Base-by-base conservation (phyloP, 2,888 invertebrate species). In the Lymantria dispar region DNA sequence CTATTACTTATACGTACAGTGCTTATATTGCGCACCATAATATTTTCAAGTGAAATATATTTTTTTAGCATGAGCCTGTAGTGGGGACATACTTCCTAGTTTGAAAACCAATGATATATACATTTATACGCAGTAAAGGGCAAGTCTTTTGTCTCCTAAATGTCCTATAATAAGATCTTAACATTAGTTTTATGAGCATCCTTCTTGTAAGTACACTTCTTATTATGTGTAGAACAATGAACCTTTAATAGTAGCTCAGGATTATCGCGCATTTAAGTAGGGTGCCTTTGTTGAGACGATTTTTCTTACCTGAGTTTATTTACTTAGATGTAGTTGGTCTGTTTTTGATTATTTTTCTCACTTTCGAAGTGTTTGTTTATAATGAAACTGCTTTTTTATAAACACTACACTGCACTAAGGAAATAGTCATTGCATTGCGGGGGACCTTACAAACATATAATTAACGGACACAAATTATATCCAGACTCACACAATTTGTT, bases 191-290 rank as follows among this genome's bases (percentile, higher is more conserved):
- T 59, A 64, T 60, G 58, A 61, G 56, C 54, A 55, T 57, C 64
- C 57, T 62, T 67, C 59, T 52, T 44, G 55, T 47, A 62, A 62
- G 53, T 57, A 62, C 48, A 54, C 47, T 63, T 66, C 54, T 64
- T 70, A 62, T 60, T 63, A 58, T 68, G 40, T 56, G 50, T 58
- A 43, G 58, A 65, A 73, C 68, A 74, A 70, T 68, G 64, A 58
- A 58, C 62, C 43, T 56, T 57, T 68, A 68, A 68, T 69, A 64
- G 60, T 65, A 64, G 59, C 67, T 56, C 50, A 65, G 60, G 56
- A 63, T 67, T 71, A 62, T 56, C 52, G 57, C 56, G 50, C 43
- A 48, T 50, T 40, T 31, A 14, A 45, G 54, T 39, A 14, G 10
- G 48, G 60, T 30, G 29, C 8, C n/a, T 45, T 29, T 53, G 45